Evolutionary conservation across 2,888 invertebrate species (phyloP).

Genomic region (Flexamia atlantica): DNA sequence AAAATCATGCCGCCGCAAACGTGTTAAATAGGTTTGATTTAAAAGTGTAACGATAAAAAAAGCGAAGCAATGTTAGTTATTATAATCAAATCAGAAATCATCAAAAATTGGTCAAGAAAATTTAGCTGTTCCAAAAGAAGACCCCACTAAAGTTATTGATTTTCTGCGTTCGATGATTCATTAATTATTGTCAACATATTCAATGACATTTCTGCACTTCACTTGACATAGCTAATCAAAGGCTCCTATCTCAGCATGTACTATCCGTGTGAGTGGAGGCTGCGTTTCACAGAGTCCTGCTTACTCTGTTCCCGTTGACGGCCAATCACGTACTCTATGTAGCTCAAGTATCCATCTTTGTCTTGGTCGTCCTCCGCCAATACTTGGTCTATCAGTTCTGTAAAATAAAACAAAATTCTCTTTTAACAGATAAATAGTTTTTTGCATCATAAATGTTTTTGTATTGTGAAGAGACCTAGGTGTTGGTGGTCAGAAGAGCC

Average conservation of each 20-base stretch:
- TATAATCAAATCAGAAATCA: no score
- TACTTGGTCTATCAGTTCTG: conserved; percentile 92
- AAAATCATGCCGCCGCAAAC: no score
- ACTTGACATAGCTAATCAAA: background rate
- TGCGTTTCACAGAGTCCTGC: conserved; percentile 36
- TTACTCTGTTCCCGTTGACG: conserved; percentile 73
- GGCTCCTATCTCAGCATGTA: background rate
- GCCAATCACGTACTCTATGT: conserved; percentile 84
- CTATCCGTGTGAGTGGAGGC: conserved; percentile 40
- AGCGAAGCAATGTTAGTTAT: no score
- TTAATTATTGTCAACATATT: background rate
- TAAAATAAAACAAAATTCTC: background rate
- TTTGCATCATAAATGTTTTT: no score
- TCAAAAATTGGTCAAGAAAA: no score
- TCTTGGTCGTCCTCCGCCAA: conserved; percentile 90
- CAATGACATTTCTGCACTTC: background rate
- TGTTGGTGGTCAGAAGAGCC: no score
- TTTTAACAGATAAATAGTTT: no score
- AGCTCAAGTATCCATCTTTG: conserved; percentile 91
- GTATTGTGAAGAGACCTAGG: no score
- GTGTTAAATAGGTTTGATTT: no score
- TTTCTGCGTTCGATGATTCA: background rate
- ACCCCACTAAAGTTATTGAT: no score
- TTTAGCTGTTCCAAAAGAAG: no score
- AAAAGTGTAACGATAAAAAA: no score